Evolutionary conservation across 2,888 invertebrate species (phyloP), one percentile per base, ranked within the genome.

Genomic region (Schrankia costaestrigalis): DNA sequence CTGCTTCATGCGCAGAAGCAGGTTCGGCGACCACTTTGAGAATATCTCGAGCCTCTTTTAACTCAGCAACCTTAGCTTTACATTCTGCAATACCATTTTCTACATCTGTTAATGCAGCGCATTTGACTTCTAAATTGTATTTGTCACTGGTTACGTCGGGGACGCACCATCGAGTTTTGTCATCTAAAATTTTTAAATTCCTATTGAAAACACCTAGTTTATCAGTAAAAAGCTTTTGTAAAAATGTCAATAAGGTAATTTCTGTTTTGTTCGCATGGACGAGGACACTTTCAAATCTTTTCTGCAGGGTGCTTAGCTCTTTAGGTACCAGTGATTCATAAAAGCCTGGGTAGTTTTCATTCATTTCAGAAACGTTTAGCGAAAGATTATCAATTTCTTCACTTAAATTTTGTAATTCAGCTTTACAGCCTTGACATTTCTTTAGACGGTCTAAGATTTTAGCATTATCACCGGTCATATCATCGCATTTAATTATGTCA

Each of bases 121-220:
- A 90, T 80, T 98, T 98, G 0, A 97, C 95, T 86, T 97, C 96
- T 14, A 97, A 89, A 68, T 96, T 97, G 71, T 97, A 97, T 71
- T 94, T 94, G 66, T 98, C 97, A 63, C 95, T 96, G 17, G 93
- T 92, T 1, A 93, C 91, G 66, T 97, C 97, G 0, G 96, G 95
- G 62, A 93, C 91, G 71, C 97, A 98, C 97, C 97, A 97, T 8
- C 92, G 90, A 1, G 96, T 92, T 77, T 97, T 97, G 65, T 98
- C 97, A 45, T 93, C 93, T 48, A 95, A 92, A 1, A 94, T 93
- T 30, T 91, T 90, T 6, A 97, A 90, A 66, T 95, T 92, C 55
- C 96, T 91, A 58, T 95, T 94, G 19, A 97, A 89, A 67, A 94
- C 93, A 26, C 91, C 92, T 35, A 95, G 91, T 64, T 95, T 96